Percentiles rank a stretch among this genome's conserved stretches.
phyloP scores from a whole-genome alignment of 2,113 vertebrate genomes.

The Platysteira castanea region DNA sequence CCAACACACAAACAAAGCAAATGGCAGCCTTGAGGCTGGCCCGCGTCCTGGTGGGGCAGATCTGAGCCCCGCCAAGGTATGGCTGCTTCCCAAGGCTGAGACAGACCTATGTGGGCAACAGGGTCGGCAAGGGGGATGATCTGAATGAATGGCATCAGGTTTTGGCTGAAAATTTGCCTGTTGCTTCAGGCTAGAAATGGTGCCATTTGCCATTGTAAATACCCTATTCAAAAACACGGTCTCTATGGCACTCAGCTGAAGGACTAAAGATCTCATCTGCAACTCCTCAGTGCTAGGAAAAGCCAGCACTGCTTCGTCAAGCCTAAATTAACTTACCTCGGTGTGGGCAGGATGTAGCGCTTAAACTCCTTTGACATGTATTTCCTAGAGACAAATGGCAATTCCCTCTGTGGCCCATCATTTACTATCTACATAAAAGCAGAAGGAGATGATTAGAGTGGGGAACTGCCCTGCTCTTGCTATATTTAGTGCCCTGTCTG shows the following conservation, averaged over 20 bases:
- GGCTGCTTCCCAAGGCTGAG: background rate
- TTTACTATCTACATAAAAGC: slow-evolving; percentile 26
- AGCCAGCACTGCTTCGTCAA: background rate
- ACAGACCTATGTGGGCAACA: fast-evolving
- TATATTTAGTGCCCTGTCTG: slow-evolving; percentile 1
- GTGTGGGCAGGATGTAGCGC: background rate
- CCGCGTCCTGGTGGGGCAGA: background rate
- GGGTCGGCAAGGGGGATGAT: background rate
- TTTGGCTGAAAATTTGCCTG: background rate
- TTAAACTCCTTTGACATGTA: background rate
- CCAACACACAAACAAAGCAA: background rate
- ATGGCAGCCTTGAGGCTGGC: background rate
- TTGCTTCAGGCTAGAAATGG: background rate
- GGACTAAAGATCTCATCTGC: background rate
- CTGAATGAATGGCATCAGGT: background rate
- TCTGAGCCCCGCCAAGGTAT: background rate
- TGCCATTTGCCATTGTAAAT: background rate
- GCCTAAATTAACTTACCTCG: background rate
- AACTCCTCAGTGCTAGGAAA: background rate
- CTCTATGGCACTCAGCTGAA: background rate
- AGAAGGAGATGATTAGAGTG: slow-evolving; percentile 3
- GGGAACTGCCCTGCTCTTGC: background rate
- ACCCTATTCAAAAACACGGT: background rate
- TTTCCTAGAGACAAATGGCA: background rate
- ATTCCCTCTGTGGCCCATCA: slow-evolving; percentile 5